Evolutionary conservation across 2,888 invertebrate species (phyloP).

Genomic region (Pandemis cinnamomeana): DNA sequence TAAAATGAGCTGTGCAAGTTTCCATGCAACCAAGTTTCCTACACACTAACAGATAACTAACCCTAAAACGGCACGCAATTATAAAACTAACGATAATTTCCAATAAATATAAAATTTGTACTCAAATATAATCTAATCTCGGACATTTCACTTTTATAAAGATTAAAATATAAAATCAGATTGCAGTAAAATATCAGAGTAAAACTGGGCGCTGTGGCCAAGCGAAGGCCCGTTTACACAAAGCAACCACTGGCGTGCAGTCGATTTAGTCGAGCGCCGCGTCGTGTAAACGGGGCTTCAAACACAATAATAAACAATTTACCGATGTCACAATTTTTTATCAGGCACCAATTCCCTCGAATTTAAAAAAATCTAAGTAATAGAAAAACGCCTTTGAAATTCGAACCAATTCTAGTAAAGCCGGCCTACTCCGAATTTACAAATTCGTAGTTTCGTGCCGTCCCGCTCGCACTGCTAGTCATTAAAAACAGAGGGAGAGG

Average conservation of each 20-base stretch:
- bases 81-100: slow-evolving; percentile 45
- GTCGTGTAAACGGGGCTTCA: neutral
- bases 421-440: no score
- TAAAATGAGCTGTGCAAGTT: neutral
- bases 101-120: slow-evolving; percentile 55
- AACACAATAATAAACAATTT: neutral
- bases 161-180: slow-evolving; percentile 16
- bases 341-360: neutral
- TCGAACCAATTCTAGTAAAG: neutral
- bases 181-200: neutral
- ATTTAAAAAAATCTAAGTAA: neutral
- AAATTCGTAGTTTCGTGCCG: no score
- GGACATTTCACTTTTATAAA: slow-evolving; percentile 13
- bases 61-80: slow-evolving; percentile 40
- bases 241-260: neutral
- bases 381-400: neutral
- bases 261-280: neutral
- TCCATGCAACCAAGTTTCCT: neutral
- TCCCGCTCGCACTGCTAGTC: no score
- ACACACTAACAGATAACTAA: slow-evolving; percentile 14
- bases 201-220: neutral
- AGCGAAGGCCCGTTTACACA: neutral
- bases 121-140: slow-evolving; percentile 52
- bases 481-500: no score
- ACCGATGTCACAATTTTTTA: neutral